Evolutionary conservation across 2,797 vertebrate species (phyloP), one percentile per base, ranked within the genome.

Genomic region (Corythornis leucogaster): DNA sequence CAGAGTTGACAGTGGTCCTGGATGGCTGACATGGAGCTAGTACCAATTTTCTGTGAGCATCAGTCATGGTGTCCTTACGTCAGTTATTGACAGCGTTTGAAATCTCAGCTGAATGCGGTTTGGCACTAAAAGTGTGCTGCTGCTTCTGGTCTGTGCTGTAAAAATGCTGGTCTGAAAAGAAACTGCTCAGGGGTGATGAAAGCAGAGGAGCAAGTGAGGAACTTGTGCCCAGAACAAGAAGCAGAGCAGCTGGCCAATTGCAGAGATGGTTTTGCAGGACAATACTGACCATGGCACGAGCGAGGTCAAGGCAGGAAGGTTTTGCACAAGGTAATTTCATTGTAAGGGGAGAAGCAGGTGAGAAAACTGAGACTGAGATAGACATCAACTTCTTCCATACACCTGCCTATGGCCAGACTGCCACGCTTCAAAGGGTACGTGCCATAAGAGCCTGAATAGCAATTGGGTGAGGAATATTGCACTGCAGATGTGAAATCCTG

Each of bases 101-200:
- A 58, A 26, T 26, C 21, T 6, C 67, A 18, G 25, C 69, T 33
- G 73, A 73, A 62, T 87, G 64, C 31, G 14, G 46, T 73, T 66
- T 79, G 77, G 54, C 67, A 38, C 66, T 11, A 80, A n/a, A 82
- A 91, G 74, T 40, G 77, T 91, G 58, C 87, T 35, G 54, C 90
- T 31, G 66, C 77, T 93, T 83, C 87, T 94, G 90, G 87, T 90
- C 90, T 93, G 48, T 71, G 87, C 82, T 89, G 8, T 93, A 71
- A 91, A 91, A 93, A 84, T 25, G 80, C 83, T 30, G 25, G 4
- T 50, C 87, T 94, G 73, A 89, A 94, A 96, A 87, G 88, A 95
- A 91, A 53, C 70, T 15, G 77, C n/a, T 21, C 9, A 21, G 69
- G 73, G 35, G 69, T 75, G 80, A 62, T 92, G 76, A 35, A 83